These are phyloP conservation scores for Prionace glauca DNA, from an alignment of 2,797 vertebrate genomes.

Conservation along the genomic window DNA sequence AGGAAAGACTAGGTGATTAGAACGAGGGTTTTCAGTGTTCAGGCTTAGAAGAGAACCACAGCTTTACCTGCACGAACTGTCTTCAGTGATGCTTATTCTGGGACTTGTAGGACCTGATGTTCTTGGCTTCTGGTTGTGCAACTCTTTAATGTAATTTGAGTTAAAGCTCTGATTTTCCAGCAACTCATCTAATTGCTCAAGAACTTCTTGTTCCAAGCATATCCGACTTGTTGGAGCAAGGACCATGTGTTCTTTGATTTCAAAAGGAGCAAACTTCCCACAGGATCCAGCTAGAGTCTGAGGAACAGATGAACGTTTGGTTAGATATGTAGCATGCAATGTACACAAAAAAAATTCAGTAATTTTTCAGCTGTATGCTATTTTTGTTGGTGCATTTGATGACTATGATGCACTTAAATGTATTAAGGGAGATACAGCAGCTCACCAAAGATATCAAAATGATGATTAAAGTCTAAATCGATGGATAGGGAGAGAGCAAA, in stretches of 20 bases:
- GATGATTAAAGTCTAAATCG: background rate
- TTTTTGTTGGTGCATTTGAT: background rate
- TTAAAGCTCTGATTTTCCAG: slow-evolving; percentile 56
- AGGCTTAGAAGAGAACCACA: background rate
- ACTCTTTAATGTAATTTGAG: slow-evolving; percentile 64
- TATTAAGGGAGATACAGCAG: background rate
- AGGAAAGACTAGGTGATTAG: background rate
- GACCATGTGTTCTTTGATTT: slow-evolving; percentile 89
- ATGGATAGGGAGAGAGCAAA: background rate
- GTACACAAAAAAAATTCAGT: background rate
- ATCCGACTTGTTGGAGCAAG: slow-evolving; percentile 78
- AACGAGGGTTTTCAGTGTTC: background rate
- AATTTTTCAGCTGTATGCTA: background rate
- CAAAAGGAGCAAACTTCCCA: slow-evolving; percentile 95
- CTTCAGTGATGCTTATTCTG: slow-evolving; percentile 47
- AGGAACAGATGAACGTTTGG: background rate
- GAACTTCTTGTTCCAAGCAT: slow-evolving; percentile 61
- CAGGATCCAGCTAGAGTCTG: slow-evolving; percentile 88
- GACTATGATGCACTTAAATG: background rate
- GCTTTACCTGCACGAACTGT: slow-evolving; percentile 30
- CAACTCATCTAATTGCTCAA: slow-evolving; percentile 71
- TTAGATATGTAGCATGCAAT: background rate
- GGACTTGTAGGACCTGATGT: slow-evolving; percentile 66
- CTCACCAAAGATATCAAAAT: background rate
- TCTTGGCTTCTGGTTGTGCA: slow-evolving; percentile 64